These are phyloP conservation scores for Danaus chrysippus DNA, from an alignment of 2,888 invertebrate genomes.

Conservation along the genomic window DNA sequence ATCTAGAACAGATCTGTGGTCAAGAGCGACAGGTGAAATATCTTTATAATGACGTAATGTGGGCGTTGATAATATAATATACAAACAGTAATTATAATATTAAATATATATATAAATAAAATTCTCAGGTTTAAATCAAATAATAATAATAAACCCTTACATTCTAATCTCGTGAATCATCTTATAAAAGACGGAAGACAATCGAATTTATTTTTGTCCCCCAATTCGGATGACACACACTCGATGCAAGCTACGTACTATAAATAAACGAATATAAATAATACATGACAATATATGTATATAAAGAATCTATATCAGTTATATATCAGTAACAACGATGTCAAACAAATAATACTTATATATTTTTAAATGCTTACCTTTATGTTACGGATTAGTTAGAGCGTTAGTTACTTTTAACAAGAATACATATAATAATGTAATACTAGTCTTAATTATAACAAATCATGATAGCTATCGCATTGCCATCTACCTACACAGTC, in stretches of 20 bases:
- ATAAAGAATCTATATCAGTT: too few relatives aligned
- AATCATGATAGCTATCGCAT: constrained; percentile 2
- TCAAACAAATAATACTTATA: too few relatives aligned
- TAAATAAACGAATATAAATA: background rate
- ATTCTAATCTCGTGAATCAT: constrained; percentile 24
- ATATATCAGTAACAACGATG: too few relatives aligned
- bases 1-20: constrained; percentile 6
- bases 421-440: too few relatives aligned
- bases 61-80: constrained; percentile 19
- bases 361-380: too few relatives aligned
- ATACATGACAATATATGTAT: too few relatives aligned
- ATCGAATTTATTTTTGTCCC: constrained; percentile 28
- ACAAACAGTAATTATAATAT: constrained; percentile 13
- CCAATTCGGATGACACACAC: background rate
- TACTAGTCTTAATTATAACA: too few relatives aligned
- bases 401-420: too few relatives aligned
- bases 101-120: background rate
- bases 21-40: constrained; percentile 40
- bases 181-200: constrained; percentile 31
- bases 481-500: constrained; percentile 10
- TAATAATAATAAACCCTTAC: constrained; percentile 7
- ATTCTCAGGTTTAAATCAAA: background rate
- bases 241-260: constrained; percentile 5
- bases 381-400: too few relatives aligned
- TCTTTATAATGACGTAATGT: constrained; percentile 42